Conservation (phyloP, 1,140 invertebrate species). For the Drosophila yakuba region DNA sequence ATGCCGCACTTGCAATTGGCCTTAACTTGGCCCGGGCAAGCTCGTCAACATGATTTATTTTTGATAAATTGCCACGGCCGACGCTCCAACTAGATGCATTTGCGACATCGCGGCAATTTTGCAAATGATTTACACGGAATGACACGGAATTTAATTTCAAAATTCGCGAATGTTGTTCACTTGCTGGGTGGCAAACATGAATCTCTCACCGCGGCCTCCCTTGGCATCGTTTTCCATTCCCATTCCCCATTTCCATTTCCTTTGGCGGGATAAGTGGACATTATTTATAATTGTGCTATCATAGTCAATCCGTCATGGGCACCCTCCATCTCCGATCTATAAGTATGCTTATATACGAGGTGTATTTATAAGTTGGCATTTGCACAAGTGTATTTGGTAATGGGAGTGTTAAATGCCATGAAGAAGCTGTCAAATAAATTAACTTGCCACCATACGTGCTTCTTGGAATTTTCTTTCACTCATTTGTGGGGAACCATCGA, state of each 20-base stretch:
- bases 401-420: conserved; percentile 55
- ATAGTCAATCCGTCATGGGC: conserved; percentile 44
- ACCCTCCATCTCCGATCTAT: not conserved
- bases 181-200: conserved; percentile 81
- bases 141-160: conserved; percentile 83
- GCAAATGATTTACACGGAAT: conserved; percentile 83
- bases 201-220: conserved; percentile 50
- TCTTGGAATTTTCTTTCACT: not conserved
- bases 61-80: conserved; percentile 80
- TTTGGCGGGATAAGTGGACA: conserved; percentile 41
- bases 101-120: conserved; percentile 59
- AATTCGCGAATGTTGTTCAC: conserved; percentile 80
- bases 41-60: conserved; percentile 84
- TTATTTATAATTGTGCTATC: conserved; percentile 61
- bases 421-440: conserved; percentile 73
- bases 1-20: conserved; percentile 37
- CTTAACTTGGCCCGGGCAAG: conserved; percentile 35
- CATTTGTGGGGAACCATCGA: not conserved
- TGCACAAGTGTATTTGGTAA: conserved; percentile 9
- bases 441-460: conserved; percentile 1
- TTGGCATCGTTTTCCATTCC: conserved; percentile 1
- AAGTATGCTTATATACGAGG: conserved; percentile 1
- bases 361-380: conserved; percentile 24
- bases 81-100: conserved; percentile 44
- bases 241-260: conserved; percentile 29